phyloP scores from a whole-genome alignment of 2,113 vertebrate genomes.

The Nibea albiflora region DNA sequence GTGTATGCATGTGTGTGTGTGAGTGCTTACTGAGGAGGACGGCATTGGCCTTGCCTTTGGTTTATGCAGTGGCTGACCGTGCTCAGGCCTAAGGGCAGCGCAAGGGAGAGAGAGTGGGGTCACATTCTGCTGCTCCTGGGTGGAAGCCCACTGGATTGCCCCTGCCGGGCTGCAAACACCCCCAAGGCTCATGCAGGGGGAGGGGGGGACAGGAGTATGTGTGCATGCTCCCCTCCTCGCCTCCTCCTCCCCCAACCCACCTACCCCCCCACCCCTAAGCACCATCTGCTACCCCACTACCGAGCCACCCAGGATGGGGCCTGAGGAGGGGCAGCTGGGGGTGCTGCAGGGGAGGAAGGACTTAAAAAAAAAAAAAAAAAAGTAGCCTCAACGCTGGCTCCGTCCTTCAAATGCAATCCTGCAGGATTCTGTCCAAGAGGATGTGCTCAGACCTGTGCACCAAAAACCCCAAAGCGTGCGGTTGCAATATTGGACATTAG shows the following conservation, averaged over 20 bases:
- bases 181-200: constrained; percentile 63
- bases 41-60: constrained; percentile 75
- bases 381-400: constrained; percentile 48
- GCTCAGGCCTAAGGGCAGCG: constrained; percentile 68
- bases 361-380: constrained; percentile 35
- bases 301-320: constrained; percentile 77
- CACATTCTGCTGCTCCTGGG: constrained; percentile 77
- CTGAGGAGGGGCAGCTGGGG: constrained; percentile 68
- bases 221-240: constrained; percentile 5
- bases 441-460: constrained; percentile 47
- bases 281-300: constrained; percentile 81
- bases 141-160: constrained; percentile 67
- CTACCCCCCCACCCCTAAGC: constrained; percentile 33
- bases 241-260: neutral
- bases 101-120: constrained; percentile 68
- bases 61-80: constrained; percentile 72
- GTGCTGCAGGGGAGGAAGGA: constrained; percentile 62
- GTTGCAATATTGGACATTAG: constrained; percentile 58
- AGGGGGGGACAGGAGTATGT: constrained; percentile 61
- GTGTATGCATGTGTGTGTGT: constrained; percentile 1
- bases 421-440: constrained; percentile 28
- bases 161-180: constrained; percentile 63
- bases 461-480: constrained; percentile 20
- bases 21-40: constrained; percentile 48
- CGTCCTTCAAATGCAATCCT: constrained; percentile 39